These are phyloP conservation scores for Leguminivora glycinivorella DNA, from an alignment of 1,140 invertebrate species.

Conservation along the genomic window DNA sequence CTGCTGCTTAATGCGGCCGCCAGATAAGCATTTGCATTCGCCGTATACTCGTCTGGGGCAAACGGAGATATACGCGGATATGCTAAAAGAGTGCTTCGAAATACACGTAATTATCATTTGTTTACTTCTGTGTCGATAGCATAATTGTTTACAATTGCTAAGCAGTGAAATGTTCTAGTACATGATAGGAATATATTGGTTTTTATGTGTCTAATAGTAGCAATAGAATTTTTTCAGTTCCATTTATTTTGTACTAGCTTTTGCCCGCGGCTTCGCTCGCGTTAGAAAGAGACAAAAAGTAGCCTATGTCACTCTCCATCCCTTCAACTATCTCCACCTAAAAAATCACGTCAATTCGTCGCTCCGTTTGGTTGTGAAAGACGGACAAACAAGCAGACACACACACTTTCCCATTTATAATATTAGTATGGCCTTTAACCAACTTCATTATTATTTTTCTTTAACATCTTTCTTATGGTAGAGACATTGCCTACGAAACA, in stretches of 20 bases:
- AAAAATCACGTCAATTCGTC: no score
- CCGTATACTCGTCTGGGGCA: constrained; percentile 47
- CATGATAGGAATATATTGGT: not conserved
- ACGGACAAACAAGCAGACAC: no score
- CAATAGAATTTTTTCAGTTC: not conserved
- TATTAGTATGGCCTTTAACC: no score
- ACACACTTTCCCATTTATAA: no score
- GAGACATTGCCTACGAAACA: no score
- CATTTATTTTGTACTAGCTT: constrained; percentile 29
- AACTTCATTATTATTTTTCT: not conserved
- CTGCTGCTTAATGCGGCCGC: constrained; percentile 56
- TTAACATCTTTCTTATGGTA: no score
- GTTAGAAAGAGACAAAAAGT: no score
- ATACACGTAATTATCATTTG: constrained; percentile 51
- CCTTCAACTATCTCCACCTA: no score
- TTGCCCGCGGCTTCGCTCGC: no score
- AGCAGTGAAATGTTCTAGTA: not conserved
- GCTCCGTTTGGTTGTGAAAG: no score
- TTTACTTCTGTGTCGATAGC: not conserved
- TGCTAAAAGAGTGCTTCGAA: constrained; percentile 69
- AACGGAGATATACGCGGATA: constrained; percentile 62
- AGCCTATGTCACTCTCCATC: no score
- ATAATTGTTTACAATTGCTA: not conserved
- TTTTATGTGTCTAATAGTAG: not conserved
- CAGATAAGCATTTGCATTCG: constrained; percentile 56